These are phyloP conservation scores for Rynchops niger DNA, from an alignment of 2,113 vertebrate genomes.

Conservation along the genomic window DNA sequence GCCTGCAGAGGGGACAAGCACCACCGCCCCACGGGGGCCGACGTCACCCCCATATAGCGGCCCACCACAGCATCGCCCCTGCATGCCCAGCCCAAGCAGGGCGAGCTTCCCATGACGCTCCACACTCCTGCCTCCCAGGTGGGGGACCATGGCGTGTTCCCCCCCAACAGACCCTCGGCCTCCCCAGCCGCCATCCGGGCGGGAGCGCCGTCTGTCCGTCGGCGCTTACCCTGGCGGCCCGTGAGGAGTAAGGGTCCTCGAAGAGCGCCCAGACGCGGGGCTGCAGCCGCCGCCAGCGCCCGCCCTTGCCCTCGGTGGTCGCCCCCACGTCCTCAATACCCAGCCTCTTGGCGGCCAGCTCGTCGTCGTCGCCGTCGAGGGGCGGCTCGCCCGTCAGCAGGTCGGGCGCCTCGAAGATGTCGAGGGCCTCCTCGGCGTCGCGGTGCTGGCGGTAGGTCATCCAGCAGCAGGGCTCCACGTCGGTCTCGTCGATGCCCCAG, in stretches of 20 bases:
- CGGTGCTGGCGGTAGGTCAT: slow-evolving; percentile 96
- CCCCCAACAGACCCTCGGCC: not conserved
- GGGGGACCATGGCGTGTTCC: accelerated
- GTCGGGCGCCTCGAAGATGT: slow-evolving; percentile 88
- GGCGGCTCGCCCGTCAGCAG: slow-evolving; percentile 83
- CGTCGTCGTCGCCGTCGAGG: slow-evolving; percentile 73
- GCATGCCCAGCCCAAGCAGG: accelerated
- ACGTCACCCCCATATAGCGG: accelerated
- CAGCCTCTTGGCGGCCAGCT: slow-evolving; percentile 80
- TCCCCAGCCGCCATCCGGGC: not conserved
- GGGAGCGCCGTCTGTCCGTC: not conserved
- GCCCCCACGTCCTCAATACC: slow-evolving; percentile 77
- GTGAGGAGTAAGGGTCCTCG: slow-evolving; percentile 94
- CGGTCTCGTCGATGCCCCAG: slow-evolving; percentile 96
- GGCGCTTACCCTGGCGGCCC: slow-evolving; percentile 92
- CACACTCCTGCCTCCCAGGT: accelerated
- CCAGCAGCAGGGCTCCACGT: slow-evolving; percentile 98
- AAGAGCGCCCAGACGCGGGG: slow-evolving; percentile 94
- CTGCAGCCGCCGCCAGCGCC: slow-evolving; percentile 89
- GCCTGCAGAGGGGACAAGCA: not conserved
- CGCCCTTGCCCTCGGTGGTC: slow-evolving; percentile 70
- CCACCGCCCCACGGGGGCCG: accelerated
- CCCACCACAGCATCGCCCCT: not conserved
- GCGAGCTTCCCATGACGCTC: not conserved
- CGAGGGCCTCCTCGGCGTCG: slow-evolving; percentile 94